These are phyloP conservation scores for Centropus bengalensis DNA, from an alignment of 2,113 vertebrate species.

Conservation along the genomic window DNA sequence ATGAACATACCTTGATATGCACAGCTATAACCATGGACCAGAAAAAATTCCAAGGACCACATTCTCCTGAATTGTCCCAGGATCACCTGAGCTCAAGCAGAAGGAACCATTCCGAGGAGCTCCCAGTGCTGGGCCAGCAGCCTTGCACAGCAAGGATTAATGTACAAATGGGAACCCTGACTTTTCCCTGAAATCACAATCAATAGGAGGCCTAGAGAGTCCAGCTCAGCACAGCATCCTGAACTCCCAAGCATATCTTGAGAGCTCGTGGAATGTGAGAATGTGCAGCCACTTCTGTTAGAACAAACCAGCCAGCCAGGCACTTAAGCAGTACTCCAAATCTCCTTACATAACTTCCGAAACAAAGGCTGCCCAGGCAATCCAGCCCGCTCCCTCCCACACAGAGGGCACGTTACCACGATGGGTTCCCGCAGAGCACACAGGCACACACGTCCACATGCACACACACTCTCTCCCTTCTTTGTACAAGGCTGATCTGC, in stretches of 20 bases:
- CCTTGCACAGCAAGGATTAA: background rate
- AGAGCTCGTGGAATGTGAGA: background rate
- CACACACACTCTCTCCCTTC: background rate
- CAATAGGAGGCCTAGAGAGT: background rate
- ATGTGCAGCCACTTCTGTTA: background rate
- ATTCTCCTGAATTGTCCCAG: background rate
- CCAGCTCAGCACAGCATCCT: background rate
- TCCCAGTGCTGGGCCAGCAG: background rate
- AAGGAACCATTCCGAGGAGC: background rate
- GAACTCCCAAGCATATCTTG: accelerated
- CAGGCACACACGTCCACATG: background rate
- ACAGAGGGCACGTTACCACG: background rate
- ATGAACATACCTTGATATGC: accelerated
- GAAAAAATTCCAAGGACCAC: background rate
- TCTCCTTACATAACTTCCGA: background rate
- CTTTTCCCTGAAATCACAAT: accelerated
- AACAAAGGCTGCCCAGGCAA: background rate
- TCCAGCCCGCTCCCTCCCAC: background rate
- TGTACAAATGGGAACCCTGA: background rate
- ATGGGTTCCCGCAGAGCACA: accelerated
- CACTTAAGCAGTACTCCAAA: background rate
- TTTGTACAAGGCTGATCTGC: background rate
- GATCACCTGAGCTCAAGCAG: background rate
- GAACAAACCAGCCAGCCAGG: background rate
- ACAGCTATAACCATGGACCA: background rate